Base-by-base conservation (phyloP, 2,888 invertebrate species). In the Heliconius ismenius region DNA sequence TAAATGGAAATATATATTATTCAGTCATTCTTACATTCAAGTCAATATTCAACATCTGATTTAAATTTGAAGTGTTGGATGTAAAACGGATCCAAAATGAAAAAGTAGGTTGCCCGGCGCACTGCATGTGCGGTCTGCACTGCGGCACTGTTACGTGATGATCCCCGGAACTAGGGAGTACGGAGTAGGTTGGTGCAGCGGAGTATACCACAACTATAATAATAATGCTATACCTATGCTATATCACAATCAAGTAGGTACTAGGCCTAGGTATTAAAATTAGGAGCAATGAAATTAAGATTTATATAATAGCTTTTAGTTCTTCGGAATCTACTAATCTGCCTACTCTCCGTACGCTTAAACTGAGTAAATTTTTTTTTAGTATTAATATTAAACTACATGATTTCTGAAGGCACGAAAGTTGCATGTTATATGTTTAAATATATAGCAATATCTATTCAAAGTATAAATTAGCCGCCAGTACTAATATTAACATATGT, bases 131-230 rank as follows among this genome's bases (percentile, higher is more conserved):
- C 83, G 81, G 83, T 82, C 89, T 88, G 91, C 92, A 92, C 86
- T 92, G 92, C 92, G 90, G 88, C 85, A 89, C 83, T 89, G 86
- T 91, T 91, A 92, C 92, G 91, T 90, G 90, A 89, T 84, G 82
- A 86, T 89, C 88, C 86, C 86, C 86, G 85, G 78, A 79, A 81
- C 76, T 67, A 58, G 3, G 60, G 73, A 28, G 65, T 75, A 68
- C 36, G 10, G 26, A 54, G 54, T 18, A 9, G 62, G 62, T 21
- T 4, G 62, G 26, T 62, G 26, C 32, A 64, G 10, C 60, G 72
- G 18, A 36, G 68, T 36, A 18, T 28, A 75, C 73, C 74, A 73
- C 76, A 63, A 60, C 28, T 36, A 58, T 76, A 36, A 73, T 73
- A 60, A 72, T 60, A 73, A 28, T 63, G 21, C 26, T 60, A 60